A percentile compares a stretch with the other conserved stretches of the same genome.
Evolutionary conservation across 2,113 vertebrate genomes (phyloP).

Genomic region (Melanerpes formicivorus): DNA sequence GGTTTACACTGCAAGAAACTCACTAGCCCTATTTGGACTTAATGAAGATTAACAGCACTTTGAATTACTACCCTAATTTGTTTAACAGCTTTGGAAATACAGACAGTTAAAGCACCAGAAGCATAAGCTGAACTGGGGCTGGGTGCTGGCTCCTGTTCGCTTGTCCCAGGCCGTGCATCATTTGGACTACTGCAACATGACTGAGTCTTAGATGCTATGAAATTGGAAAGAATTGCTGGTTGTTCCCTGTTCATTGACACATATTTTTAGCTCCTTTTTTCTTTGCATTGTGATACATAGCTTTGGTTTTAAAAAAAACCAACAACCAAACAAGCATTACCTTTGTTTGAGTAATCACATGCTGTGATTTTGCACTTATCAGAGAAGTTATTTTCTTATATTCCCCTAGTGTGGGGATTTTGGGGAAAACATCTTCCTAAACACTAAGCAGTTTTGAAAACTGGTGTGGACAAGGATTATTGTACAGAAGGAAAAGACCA

Average conservation of each 20-base stretch:
- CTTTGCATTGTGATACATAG: neutral
- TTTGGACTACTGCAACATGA: neutral
- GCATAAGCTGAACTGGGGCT: neutral
- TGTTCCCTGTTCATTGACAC: neutral
- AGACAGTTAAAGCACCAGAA: neutral
- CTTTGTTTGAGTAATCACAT: neutral
- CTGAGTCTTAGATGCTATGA: neutral
- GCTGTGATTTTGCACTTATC: neutral
- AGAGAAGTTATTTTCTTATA: neutral
- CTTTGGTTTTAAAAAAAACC: neutral
- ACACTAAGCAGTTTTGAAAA: neutral
- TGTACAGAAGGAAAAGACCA: neutral
- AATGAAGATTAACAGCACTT: neutral
- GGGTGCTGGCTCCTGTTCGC: neutral
- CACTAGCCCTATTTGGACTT: neutral
- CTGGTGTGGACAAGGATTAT: neutral
- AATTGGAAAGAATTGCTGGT: neutral
- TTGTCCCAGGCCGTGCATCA: neutral
- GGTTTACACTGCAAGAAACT: neutral
- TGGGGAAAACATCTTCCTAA: neutral
- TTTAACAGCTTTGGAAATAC: neutral
- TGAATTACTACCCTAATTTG: neutral
- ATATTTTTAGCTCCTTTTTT: neutral
- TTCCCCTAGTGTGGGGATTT: neutral
- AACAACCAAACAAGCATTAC: too few relatives aligned